Evolutionary conservation across 2,888 invertebrate species (phyloP), one percentile per base, ranked within the genome.

Genomic region (Lysandra bellargus): DNA sequence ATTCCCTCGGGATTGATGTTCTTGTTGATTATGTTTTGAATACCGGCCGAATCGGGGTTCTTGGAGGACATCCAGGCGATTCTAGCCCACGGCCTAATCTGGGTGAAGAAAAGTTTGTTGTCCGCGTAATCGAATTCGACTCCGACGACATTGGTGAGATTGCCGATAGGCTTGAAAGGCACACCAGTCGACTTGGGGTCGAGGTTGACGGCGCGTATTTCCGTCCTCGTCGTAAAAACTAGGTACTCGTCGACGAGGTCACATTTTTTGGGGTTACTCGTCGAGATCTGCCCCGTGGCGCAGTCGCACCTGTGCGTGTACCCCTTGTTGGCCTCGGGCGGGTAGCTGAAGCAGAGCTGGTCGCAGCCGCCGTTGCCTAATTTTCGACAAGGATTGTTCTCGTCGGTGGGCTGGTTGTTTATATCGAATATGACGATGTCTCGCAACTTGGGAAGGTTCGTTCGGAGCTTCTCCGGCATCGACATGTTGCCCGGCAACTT

Each of bases 311-410:
- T 96, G 83, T 96, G 97, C 78, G 95, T 95, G 44, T 94, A 88
- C 1, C 92, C 92, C 60, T 93, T 93, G n/a, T 91, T 88, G 0
- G 94, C 87, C 12, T 97, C 97, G 0, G 95, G 96, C 0, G 99
- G 98, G 86, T 97, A 97, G 73, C 99, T 98, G 91, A 99, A 99
- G 89, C 99, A 99, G 0, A 99, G 95, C 87, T 99, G 99, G 78
- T 98, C 97, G 88, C 99, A 99, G 23, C 97, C 97, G 0, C 98
- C 97, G 84, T 97, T 98, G 0, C 96, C 97, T 1, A 95, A 92
- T 84, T 96, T 95, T 30, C 96, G 95, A 86, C 98, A 98, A 0
- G 98, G 98, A 87, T 98, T 98, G 23, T 95, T 96, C 14, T 97
- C 97, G 85, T 98, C 98, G 0, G 94, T 91, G 0, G 99, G 99